Evolutionary conservation across 2,113 vertebrate genomes (phyloP).

Genomic region (Aptenodytes forsteri): DNA sequence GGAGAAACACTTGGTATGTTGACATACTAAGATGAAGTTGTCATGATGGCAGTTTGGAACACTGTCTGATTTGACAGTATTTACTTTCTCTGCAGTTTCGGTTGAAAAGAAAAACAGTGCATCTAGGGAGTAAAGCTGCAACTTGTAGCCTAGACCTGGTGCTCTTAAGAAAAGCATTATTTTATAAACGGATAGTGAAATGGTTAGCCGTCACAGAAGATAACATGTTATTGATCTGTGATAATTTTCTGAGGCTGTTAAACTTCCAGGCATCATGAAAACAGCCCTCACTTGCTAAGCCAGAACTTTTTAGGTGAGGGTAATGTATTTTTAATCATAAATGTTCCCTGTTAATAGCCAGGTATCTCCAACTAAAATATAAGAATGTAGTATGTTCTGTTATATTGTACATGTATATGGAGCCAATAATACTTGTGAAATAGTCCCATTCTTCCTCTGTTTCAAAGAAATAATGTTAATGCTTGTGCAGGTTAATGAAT

Average conservation of each 20-base stretch:
- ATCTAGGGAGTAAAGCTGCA: constrained; percentile 4
- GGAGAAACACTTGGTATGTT: constrained; percentile 38
- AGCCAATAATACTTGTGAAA: not conserved
- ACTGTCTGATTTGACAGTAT: constrained; percentile 44
- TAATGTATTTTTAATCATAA: not conserved
- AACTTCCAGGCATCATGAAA: not conserved
- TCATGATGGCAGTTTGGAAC: constrained; percentile 45
- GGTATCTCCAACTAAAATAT: not conserved
- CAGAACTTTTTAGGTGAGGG: not conserved
- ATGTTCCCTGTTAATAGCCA: not conserved
- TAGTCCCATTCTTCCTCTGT: not conserved
- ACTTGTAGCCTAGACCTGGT: not conserved
- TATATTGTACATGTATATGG: not conserved
- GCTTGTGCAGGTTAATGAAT: not conserved
- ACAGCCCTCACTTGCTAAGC: not conserved
- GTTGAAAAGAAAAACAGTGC: constrained; percentile 22
- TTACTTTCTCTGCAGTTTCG: constrained; percentile 46
- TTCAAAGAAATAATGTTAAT: not conserved
- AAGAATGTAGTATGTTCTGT: not conserved
- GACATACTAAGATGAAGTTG: constrained; percentile 61
- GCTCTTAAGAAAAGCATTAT: not conserved
- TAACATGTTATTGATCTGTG: not conserved
- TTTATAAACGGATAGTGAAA: not conserved
- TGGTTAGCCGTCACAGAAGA: not conserved
- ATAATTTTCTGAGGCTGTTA: not conserved